These are phyloP conservation scores for Apocrypta bakeri DNA, from an alignment of 1,140 invertebrate species.

Conservation along the genomic window DNA sequence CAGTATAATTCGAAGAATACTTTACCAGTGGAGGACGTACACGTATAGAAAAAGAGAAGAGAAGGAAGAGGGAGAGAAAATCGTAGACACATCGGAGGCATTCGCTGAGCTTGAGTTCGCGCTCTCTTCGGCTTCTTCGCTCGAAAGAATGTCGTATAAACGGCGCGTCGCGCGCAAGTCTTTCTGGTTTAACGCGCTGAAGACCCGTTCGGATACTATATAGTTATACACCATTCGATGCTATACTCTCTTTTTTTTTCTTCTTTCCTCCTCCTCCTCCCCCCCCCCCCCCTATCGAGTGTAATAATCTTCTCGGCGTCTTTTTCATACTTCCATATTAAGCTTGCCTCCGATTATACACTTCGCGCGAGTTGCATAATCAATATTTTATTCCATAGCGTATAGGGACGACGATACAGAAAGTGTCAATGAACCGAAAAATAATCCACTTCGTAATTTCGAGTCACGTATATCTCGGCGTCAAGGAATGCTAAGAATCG, in stretches of 20 bases:
- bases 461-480: too few relatives aligned
- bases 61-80: not conserved
- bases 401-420: not conserved
- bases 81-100: not conserved
- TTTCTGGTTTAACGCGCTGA: conserved; percentile 45
- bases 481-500: too few relatives aligned
- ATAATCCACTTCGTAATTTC: too few relatives aligned
- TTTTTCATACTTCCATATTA: not conserved
- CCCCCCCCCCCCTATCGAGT: too few relatives aligned
- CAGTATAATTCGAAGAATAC: not conserved
- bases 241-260: not conserved
- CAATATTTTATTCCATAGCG: too few relatives aligned
- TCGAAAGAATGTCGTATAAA: not conserved
- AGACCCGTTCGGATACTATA: conserved; percentile 39
- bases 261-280: too few relatives aligned
- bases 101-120: not conserved
- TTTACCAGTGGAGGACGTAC: too few relatives aligned
- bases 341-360: too few relatives aligned
- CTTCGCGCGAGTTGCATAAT: too few relatives aligned
- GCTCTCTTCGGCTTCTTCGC: not conserved
- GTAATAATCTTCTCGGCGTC: not conserved
- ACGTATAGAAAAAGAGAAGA: too few relatives aligned
- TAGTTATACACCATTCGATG: not conserved
- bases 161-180: not conserved
- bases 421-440: not conserved